Evolutionary conservation across 2,113 vertebrate genomes (phyloP), one percentile per base, ranked within the genome.

Genomic region (Ellobius talpinus): DNA sequence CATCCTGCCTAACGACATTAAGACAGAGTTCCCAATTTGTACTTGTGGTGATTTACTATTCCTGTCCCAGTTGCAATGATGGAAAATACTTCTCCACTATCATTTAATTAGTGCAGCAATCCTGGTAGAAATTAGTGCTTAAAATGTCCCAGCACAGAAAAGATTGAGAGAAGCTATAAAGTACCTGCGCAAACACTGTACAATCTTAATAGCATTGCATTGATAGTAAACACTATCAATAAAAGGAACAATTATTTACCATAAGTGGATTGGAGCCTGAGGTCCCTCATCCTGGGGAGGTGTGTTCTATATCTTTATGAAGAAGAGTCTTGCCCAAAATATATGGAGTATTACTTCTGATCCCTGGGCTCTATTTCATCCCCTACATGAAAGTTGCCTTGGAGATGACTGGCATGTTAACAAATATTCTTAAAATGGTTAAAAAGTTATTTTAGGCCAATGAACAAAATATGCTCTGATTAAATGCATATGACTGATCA

Each of bases 81-180:
- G 88, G 96, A 90, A 96, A 97, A 97, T 93, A 63, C 70, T 92
- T 97, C 95, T 33, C 65, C 72, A 95, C 94, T 96, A 96, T 97
- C 95, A 94, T 97, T 97, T 97, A 97, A 97, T 97, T 97, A 97
- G 58, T 39, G 76, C 72, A 88, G 92, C 52, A 93, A 95, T 86
- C 90, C 76, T 94, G 76, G 52, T 50, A 94, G 93, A 97, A 97
- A 97, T 97, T 97, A 93, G 76, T 95, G 95, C 94, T 95, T 36
- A 96, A 96, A 96, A 86, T 90, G 73, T 74, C 86, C 58, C 76
- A 93, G 84, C 45, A 92, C 81, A 95, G 84, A 86, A 96, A 96
- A 90, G 79, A 93, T 92, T 95, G 79, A 96, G 39, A 94, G 76
- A 61, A 93, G 61, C 94, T 94, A 94, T 94, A 96, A 96, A 96